Evolutionary conservation across 1,140 invertebrate genomes (phyloP).

Genomic region (Ceratitis capitata): DNA sequence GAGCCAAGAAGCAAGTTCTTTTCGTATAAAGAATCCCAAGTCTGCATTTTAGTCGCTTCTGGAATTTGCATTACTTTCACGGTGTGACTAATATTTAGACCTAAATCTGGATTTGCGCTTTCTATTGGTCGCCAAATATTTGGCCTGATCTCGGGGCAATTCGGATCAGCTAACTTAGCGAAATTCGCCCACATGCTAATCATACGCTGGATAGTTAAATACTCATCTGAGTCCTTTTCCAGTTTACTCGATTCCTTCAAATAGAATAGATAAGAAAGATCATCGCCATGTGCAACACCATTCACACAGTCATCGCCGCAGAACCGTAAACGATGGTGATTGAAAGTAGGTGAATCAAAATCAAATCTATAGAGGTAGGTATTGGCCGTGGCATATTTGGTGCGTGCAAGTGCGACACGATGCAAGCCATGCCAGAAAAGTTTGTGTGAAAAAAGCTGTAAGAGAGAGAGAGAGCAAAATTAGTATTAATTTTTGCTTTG

Average conservation of each 20-base stretch:
- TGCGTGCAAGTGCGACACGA: slow-evolving; percentile 56
- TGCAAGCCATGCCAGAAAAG: slow-evolving; percentile 65
- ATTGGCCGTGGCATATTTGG: slow-evolving; percentile 56
- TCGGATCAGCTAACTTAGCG: slow-evolving; percentile 62
- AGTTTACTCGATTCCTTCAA: slow-evolving; percentile 63
- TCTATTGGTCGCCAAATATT: slow-evolving; percentile 55
- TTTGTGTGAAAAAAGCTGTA: slow-evolving; percentile 59
- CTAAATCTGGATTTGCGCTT: slow-evolving; percentile 41
- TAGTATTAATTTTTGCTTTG: neutral
- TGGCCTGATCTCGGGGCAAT: slow-evolving; percentile 48
- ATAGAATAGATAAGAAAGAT: slow-evolving; percentile 72
- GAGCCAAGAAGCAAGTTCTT: slow-evolving; percentile 31
- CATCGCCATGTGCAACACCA: slow-evolving; percentile 72
- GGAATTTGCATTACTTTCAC: slow-evolving; percentile 55
- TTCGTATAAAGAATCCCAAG: slow-evolving; percentile 59
- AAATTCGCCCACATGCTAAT: slow-evolving; percentile 65
- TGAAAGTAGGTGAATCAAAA: slow-evolving; percentile 60
- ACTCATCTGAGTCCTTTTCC: slow-evolving; percentile 54
- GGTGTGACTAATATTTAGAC: slow-evolving; percentile 57
- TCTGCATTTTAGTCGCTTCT: slow-evolving; percentile 54
- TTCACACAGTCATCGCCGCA: slow-evolving; percentile 51
- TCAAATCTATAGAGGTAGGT: slow-evolving; percentile 67
- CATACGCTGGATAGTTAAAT: slow-evolving; percentile 60
- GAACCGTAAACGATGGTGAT: slow-evolving; percentile 58
- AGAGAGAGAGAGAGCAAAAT: neutral